Conservation (phyloP, 2,113 vertebrate genomes). For the Pluvialis apricaria region DNA sequence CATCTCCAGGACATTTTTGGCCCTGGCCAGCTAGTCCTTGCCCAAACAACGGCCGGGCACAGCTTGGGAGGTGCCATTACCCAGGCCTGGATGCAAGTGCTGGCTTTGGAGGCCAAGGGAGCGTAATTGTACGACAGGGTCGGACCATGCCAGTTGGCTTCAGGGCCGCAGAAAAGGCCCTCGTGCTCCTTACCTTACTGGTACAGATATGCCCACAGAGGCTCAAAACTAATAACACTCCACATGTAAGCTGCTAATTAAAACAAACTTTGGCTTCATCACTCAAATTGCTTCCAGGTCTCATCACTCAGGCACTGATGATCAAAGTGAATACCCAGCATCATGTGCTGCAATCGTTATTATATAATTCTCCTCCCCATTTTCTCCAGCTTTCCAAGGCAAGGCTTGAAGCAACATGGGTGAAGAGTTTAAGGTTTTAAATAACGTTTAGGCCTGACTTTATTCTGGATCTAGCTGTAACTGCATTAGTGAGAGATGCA, state of each 20-base stretch:
- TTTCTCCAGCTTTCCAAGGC: neutral
- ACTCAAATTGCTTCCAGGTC: neutral
- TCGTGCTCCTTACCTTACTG: neutral
- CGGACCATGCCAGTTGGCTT: neutral
- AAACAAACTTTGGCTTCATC: neutral
- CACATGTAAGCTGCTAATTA: neutral
- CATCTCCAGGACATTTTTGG: neutral
- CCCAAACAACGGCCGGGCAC: neutral
- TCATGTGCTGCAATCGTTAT: neutral
- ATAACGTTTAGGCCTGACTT: neutral
- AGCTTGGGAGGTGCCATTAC: neutral
- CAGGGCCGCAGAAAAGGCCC: neutral
- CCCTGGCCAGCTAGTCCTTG: neutral
- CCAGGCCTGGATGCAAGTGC: neutral
- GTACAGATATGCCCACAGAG: rapidly evolving
- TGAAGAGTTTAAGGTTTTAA: neutral
- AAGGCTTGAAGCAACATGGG: neutral
- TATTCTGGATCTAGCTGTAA: neutral
- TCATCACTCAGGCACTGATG: neutral
- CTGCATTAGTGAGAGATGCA: no score
- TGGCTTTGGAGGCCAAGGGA: neutral
- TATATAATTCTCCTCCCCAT: neutral
- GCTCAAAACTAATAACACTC: neutral
- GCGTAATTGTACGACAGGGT: rapidly evolving
- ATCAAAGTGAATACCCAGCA: neutral